Conservation (phyloP, 1,140 invertebrate species). For the Hypothenemus hampei region DNA sequence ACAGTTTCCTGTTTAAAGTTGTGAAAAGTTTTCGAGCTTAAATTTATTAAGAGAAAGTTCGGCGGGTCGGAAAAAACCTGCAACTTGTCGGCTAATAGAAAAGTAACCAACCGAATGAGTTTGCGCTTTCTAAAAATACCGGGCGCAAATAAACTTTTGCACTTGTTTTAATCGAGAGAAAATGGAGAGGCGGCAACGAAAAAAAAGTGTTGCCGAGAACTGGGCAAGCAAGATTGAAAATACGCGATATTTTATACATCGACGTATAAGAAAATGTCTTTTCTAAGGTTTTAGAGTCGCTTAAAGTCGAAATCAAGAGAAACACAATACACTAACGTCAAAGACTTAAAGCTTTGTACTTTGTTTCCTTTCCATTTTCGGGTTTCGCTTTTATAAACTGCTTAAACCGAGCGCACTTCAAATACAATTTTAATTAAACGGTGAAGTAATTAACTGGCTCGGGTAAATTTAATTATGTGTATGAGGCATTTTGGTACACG, state of each 20-base stretch:
- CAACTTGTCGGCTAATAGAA: neutral
- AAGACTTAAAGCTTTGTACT: slow-evolving; percentile 14
- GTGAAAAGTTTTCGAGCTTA: neutral
- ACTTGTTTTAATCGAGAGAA: no score
- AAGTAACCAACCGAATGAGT: no score
- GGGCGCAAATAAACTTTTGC: no score
- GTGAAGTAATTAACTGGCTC: slow-evolving; percentile 18
- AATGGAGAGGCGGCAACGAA: no score
- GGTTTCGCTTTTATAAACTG: slow-evolving; percentile 16
- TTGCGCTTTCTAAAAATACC: no score
- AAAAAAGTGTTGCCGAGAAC: no score
- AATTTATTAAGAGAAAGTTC: neutral
- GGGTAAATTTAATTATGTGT: slow-evolving; percentile 21
- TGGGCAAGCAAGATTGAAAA: no score
- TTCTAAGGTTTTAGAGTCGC: neutral
- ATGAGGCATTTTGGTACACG: slow-evolving; percentile 12
- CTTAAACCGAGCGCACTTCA: slow-evolving; percentile 17
- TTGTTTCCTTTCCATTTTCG: slow-evolving; percentile 16
- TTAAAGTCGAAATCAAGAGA: neutral
- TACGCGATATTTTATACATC: no score
- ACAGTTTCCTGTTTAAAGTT: neutral
- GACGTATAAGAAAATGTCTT: no score
- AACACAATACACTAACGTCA: slow-evolving; percentile 5
- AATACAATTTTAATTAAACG: slow-evolving; percentile 23
- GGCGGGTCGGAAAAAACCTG: neutral